Evolutionary conservation across 2,888 invertebrate genomes (phyloP).

Genomic region (Netelia fuscicornis): DNA sequence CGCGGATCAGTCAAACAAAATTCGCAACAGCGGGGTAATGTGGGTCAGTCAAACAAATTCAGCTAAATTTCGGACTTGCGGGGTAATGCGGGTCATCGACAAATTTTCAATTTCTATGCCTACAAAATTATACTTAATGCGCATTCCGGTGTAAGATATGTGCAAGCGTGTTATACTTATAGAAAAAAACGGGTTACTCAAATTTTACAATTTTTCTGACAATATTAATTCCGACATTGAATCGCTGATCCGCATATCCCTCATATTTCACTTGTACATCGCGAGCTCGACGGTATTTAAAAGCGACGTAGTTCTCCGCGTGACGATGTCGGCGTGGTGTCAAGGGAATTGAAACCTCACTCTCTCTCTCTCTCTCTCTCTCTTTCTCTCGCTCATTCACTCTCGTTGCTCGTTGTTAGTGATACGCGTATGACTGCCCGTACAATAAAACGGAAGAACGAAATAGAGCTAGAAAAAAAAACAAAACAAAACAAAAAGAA

Average conservation of each 20-base stretch:
- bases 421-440: neutral
- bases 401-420: conserved; percentile 9
- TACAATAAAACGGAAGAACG: conserved; percentile 24
- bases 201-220: neutral
- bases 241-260: neutral
- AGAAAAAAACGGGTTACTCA: neutral
- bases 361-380: neutral
- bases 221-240: neutral
- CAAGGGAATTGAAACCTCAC: conserved; percentile 47
- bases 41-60: too few relatives aligned
- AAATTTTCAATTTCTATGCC: too few relatives aligned
- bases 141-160: neutral
- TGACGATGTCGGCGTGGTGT: conserved; percentile 55
- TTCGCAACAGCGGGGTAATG: too few relatives aligned
- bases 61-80: neutral
- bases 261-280: conserved; percentile 6
- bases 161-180: neutral
- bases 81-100: neutral
- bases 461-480: conserved; percentile 8
- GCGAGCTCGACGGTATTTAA: conserved; percentile 38
- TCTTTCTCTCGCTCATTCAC: neutral
- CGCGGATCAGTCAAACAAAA: too few relatives aligned
- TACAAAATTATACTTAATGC: too few relatives aligned
- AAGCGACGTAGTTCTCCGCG: conserved; percentile 45
- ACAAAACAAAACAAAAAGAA: conserved; percentile 20